Conservation (phyloP, 2,888 invertebrate species). For the Nomada fabriciana region DNA sequence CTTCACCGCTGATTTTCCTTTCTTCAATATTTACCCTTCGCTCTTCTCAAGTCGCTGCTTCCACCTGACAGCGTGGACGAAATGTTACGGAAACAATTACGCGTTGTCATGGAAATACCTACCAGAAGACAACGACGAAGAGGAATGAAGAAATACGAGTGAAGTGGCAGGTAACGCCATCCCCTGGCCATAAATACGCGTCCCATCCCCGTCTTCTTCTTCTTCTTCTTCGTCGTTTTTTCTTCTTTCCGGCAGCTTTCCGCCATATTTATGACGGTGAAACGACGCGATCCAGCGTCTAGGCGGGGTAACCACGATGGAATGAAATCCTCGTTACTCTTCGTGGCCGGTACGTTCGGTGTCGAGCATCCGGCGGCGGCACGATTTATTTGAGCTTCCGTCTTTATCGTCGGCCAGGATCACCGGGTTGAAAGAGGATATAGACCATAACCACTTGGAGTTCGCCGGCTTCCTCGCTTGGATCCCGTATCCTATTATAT, state of each 20-base stretch:
- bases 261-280: conserved; percentile 61
- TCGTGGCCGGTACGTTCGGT: conserved; percentile 68
- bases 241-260: conserved; percentile 30
- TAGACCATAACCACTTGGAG: conserved; percentile 79
- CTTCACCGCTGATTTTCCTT: not conserved
- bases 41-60: not conserved
- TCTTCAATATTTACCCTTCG: not conserved
- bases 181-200: conserved; percentile 30
- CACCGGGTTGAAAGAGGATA: conserved; percentile 73
- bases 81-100: conserved; percentile 13
- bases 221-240: conserved; percentile 8
- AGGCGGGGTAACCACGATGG: conserved; percentile 46
- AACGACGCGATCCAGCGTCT: conserved; percentile 43
- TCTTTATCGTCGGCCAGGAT: conserved; percentile 77
- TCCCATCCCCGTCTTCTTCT: conserved; percentile 8
- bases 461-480: conserved; percentile 59
- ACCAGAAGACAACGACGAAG: not conserved
- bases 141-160: not conserved
- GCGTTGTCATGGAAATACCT: conserved; percentile 1
- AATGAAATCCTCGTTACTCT: conserved; percentile 79
- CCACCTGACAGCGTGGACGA: not conserved
- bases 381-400: conserved; percentile 81
- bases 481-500: conserved; percentile 50
- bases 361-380: conserved; percentile 77
- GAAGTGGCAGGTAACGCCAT: conserved; percentile 9